Evolutionary conservation across 2,888 invertebrate species (phyloP).

Genomic region (Tridacna gigas): DNA sequence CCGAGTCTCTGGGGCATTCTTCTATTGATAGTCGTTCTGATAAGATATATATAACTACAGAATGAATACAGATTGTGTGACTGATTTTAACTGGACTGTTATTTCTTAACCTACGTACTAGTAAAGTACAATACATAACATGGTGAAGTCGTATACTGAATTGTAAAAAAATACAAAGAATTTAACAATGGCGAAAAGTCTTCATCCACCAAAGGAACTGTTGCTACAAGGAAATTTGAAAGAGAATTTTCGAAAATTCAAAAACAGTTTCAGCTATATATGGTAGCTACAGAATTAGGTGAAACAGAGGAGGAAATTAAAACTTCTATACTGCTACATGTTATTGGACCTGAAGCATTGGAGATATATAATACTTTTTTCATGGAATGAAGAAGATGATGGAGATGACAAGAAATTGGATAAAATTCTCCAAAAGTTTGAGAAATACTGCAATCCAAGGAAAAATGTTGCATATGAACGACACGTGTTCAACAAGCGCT

Average conservation of each 20-base stretch:
- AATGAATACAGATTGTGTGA: no score
- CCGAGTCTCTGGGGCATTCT: no score
- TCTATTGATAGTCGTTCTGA: no score
- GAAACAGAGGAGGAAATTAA: not conserved
- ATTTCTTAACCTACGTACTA: no score
- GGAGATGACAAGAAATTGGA: not conserved
- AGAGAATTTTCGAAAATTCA: not conserved
- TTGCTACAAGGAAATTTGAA: not conserved
- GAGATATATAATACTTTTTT: not conserved
- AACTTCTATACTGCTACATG: not conserved
- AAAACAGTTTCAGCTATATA: not conserved
- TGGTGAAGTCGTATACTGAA: no score
- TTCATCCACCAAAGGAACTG: not conserved
- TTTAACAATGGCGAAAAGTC: no score
- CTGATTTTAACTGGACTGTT: no score
- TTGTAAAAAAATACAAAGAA: no score
- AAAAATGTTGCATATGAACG: not conserved
- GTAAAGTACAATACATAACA: no score
- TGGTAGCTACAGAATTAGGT: not conserved
- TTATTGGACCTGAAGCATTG: not conserved
- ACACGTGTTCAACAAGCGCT: not conserved
- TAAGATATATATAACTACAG: no score
- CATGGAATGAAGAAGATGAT: not conserved
- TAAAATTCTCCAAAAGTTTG: not conserved
- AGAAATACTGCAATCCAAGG: not conserved